These are phyloP conservation scores for Catharus bicknelli DNA, from an alignment of 2,113 vertebrate species.

Conservation along the genomic window DNA sequence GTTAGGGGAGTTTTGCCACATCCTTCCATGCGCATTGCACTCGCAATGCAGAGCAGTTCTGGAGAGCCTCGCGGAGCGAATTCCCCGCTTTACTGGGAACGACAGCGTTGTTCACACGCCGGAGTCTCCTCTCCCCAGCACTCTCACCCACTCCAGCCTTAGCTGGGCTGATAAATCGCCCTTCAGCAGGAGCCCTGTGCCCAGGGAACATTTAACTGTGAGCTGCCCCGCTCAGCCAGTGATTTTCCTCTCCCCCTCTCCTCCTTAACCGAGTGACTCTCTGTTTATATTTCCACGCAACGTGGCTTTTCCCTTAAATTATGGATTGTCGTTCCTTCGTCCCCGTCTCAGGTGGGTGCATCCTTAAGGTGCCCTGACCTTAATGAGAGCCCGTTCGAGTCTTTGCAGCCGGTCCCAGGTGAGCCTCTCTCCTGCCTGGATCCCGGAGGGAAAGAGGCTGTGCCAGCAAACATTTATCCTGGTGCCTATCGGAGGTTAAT, in stretches of 20 bases:
- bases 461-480: constrained; percentile 29
- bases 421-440: neutral
- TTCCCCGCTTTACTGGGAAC: neutral
- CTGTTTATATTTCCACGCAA: neutral
- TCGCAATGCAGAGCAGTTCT: constrained; percentile 51
- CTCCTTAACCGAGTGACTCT: neutral
- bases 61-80: constrained; percentile 38
- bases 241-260: constrained; percentile 41
- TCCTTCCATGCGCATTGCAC: constrained; percentile 59
- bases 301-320: constrained; percentile 35
- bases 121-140: constrained; percentile 4
- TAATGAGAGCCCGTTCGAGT: neutral
- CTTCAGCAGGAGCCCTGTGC: constrained; percentile 24
- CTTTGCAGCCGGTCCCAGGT: neutral
- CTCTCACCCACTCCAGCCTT: neutral
- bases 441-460: neutral
- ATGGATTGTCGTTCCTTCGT: neutral
- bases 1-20: constrained; percentile 35
- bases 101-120: neutral
- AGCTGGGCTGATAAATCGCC: constrained; percentile 25
- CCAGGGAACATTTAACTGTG: neutral
- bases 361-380: neutral
- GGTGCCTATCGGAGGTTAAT: constrained; percentile 15
- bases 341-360: neutral
- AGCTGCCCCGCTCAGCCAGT: neutral